Conservation (phyloP, 2,113 vertebrate species). For the Alces alces region DNA sequence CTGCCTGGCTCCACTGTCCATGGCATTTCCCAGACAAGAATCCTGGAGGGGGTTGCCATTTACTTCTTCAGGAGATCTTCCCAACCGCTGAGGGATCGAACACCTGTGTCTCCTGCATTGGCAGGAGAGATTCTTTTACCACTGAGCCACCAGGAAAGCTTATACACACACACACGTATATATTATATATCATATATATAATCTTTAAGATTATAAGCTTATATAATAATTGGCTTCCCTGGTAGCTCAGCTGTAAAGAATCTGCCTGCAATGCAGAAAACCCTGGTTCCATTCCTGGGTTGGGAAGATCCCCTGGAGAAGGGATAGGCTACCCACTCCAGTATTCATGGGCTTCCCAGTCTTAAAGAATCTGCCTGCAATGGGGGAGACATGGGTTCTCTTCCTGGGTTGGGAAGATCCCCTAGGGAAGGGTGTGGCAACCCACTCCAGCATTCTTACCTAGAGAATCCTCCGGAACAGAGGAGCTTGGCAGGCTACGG, state of each 20-base stretch:
- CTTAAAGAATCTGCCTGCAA: rapidly evolving
- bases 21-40: neutral
- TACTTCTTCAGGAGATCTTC: neutral
- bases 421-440: neutral
- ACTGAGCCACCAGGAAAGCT: neutral
- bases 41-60: neutral
- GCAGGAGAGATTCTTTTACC: neutral
- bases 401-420: neutral
- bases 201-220: neutral
- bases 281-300: rapidly evolving
- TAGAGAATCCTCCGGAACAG: neutral
- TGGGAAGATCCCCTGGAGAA: neutral
- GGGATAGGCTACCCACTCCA: neutral
- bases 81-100: rapidly evolving
- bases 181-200: neutral
- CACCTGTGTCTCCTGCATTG: neutral
- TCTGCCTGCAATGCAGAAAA: neutral
- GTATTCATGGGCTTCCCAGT: neutral
- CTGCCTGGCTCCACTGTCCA: neutral
- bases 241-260: neutral
- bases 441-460: neutral
- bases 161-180: neutral
- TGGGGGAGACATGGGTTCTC: neutral
- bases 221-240: neutral
- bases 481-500: neutral